Conservation (phyloP, 2,113 vertebrate species). For the Budorcas taxicolor region DNA sequence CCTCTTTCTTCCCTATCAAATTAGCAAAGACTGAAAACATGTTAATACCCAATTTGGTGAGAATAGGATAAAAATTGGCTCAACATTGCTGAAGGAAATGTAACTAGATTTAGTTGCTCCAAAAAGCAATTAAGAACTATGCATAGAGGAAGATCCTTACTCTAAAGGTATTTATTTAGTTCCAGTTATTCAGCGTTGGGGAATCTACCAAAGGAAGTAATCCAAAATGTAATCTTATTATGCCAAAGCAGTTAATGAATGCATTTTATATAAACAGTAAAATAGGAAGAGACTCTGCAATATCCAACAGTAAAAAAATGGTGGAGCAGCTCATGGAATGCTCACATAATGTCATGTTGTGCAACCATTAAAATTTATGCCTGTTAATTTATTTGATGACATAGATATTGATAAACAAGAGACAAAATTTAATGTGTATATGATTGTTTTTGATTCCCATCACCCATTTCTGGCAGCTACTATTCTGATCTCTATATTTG, state of each 20-base stretch:
- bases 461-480: background rate
- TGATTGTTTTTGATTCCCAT: background rate
- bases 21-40: background rate
- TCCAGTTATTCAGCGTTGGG: background rate
- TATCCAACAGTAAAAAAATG: background rate
- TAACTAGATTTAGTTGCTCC: background rate
- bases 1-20: background rate
- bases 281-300: background rate
- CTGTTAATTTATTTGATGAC: background rate
- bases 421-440: background rate
- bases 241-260: background rate
- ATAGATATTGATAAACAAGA: background rate
- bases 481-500: background rate
- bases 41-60: background rate
- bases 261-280: background rate
- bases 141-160: background rate
- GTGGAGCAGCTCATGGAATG: background rate
- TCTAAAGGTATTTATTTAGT: background rate
- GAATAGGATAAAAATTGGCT: background rate
- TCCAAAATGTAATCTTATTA: background rate
- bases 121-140: background rate
- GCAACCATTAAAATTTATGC: background rate
- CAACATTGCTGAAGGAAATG: background rate
- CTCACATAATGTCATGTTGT: background rate
- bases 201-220: conserved; percentile 11